Conservation (phyloP, 2,888 invertebrate species). For the Ochlodes sylvanus region DNA sequence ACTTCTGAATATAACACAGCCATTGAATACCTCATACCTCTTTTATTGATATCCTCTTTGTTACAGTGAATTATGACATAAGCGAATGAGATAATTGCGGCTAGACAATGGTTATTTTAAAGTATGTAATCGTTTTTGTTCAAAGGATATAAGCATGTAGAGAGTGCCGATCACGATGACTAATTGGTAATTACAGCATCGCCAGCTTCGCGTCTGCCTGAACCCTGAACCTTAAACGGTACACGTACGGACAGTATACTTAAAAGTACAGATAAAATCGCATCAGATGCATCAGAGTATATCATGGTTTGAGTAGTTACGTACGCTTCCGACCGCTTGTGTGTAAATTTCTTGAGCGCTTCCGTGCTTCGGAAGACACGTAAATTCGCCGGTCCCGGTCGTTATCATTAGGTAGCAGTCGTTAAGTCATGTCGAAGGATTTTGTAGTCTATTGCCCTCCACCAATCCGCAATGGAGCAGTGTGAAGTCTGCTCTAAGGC, state of each 20-base stretch:
- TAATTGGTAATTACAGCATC: conserved; percentile 63
- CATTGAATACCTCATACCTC: not conserved
- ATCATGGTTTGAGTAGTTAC: too few relatives aligned
- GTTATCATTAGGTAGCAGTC: too few relatives aligned
- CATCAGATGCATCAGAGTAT: not conserved
- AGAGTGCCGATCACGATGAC: conserved; percentile 57
- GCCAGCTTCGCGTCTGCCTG: conserved; percentile 49
- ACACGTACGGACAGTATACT: conserved; percentile 47
- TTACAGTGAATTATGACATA: conserved; percentile 25
- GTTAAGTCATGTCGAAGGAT: too few relatives aligned
- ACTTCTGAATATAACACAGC: too few relatives aligned
- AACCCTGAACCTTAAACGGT: conserved; percentile 42
- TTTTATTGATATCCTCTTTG: not conserved
- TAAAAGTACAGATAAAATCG: conserved; percentile 42
- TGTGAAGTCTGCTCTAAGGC: too few relatives aligned
- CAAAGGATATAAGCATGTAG: conserved; percentile 54
- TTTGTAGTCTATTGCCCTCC: too few relatives aligned
- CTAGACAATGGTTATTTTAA: conserved; percentile 38
- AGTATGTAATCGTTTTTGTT: conserved; percentile 41
- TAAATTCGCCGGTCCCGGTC: too few relatives aligned
- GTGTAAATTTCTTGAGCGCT: too few relatives aligned
- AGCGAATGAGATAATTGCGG: conserved; percentile 26
- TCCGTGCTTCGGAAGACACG: too few relatives aligned
- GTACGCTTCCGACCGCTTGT: too few relatives aligned
- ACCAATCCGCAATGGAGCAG: too few relatives aligned